Base-by-base conservation (phyloP, 2,888 invertebrate species). In the Phlogophora meticulosa region DNA sequence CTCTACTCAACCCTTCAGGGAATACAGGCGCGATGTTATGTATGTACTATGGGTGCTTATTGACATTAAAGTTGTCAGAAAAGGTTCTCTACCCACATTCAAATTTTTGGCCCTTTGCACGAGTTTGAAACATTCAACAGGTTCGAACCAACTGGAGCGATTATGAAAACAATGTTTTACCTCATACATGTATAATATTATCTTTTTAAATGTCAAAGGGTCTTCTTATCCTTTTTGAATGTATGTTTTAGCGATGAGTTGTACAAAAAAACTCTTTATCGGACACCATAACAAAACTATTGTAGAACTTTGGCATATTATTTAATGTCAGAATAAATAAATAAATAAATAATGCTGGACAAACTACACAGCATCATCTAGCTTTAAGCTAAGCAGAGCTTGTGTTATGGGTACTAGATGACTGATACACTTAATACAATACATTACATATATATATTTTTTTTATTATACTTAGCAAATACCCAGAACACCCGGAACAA, bases 91-190 rank as follows among this genome's bases (percentile, higher is more conserved):
- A 10, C 24, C 51, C 28, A 42, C 22, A 49, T 63, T 55, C 2
- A 57, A 52, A 46, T 71, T 63, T 38, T 45, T 28, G 17, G 56
- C 65, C 38, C 51, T 48, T 43, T 51, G 1, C 1, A n/a, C 13
- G 17, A 46, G 57, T 66, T 65, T 46, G 17, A 43, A 57, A 71
- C 36, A 66, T 65, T 65, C 71, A 71, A 71, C 71, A 66, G 52
- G 74, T 73, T 36, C 1, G 13, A 4, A 42, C 10, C 13, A 51
- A 32, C 17, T 15, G 52, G n/a, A 53, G 13, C 13, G 56, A n/a
- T 56, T 57, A 72, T 53, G 22, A 38, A 62, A 49, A 72, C 43
- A 68, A 58, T 28, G 48, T 71, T 71, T 13, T 13, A 20, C 11
- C 17, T 45, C n/a, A 20, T 43, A 10, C 28, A 43, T 38, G 13